These are phyloP conservation scores for Drosophila erecta DNA, from an alignment of 1,140 invertebrate genomes.

Conservation along the genomic window DNA sequence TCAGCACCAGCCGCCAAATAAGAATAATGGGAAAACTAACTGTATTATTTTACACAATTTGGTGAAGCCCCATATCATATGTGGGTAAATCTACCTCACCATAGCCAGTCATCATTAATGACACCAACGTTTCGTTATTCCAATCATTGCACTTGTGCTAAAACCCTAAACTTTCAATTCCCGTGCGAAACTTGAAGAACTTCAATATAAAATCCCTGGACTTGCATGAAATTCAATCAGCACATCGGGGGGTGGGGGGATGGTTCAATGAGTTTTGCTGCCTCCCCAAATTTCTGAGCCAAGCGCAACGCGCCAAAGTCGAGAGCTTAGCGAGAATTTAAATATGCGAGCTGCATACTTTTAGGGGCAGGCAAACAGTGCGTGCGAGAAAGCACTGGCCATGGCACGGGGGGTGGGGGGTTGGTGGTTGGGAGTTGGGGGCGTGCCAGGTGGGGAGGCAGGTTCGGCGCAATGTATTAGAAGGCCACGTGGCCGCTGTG, in stretches of 20 bases:
- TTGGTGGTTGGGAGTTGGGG: background rate
- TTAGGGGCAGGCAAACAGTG: conserved; percentile 69
- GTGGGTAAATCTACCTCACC: too few relatives aligned
- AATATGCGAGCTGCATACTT: conserved; percentile 76
- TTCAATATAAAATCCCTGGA: conserved; percentile 8
- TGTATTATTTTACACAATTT: background rate
- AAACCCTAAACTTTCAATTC: conserved; percentile 22
- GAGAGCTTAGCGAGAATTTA: conserved; percentile 65
- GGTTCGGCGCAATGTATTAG: conserved; percentile 63
- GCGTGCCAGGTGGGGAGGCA: conserved; percentile 3
- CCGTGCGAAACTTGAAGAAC: conserved; percentile 19
- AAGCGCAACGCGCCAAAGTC: conserved; percentile 26
- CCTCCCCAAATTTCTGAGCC: conserved; percentile 11
- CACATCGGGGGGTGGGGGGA: background rate
- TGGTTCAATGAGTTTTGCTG: background rate
- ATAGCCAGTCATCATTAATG: too few relatives aligned
- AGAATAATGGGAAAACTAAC: background rate
- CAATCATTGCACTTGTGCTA: background rate
- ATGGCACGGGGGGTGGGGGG: background rate
- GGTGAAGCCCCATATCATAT: too few relatives aligned
- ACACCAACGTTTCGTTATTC: background rate
- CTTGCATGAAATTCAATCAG: conserved; percentile 39
- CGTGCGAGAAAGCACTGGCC: conserved; percentile 38
- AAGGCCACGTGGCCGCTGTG: conserved; percentile 34
- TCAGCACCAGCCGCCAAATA: background rate